Base-by-base conservation (phyloP, 2,888 invertebrate genomes). In the Eurytoma californica region DNA sequence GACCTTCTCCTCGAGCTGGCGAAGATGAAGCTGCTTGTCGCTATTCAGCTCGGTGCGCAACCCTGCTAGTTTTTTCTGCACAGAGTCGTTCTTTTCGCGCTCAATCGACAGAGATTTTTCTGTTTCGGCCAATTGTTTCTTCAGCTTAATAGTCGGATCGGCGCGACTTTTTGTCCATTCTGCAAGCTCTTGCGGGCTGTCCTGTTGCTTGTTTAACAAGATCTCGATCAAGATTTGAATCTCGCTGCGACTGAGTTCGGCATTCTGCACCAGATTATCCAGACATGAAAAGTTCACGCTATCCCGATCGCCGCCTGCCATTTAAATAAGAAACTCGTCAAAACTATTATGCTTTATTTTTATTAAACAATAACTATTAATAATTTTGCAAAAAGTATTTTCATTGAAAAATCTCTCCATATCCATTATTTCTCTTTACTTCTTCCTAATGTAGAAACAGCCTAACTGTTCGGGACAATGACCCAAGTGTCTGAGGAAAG, bases 141-240 rank as follows among this genome's bases (percentile, higher is more conserved):
- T 96, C 84, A 97, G 88, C 86, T 96, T 95, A 84, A 95, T 95
- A 82, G 97, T 93, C 0, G 97, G 96, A 89, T 97, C 97, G 68
- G 95, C 94, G 70, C 95, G 94, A 60, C 95, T 95, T 93, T 96
- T 96, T 72, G 94, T 94, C 97, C 97, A 97, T 87, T 97, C 97
- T 3, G 95, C 94, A 87, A 95, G 94, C 83, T 94, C 92, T 47
- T 90, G 88, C 0, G 95, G 94, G 83, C 94, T 92, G 82, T 94
- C 94, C 89, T 96, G 94, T 90, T 97, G 97, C 89, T 97, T 97
- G 91, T 97, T 97, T 84, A 97, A 92, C 85, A 98, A 92, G 83
- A 95, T 94, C 90, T 98, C 97, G 84, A 97, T 97, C 77, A 97
- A 93, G 84, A 95, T 94, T 91, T 97, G 97, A 84, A 97, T 95